Evolutionary conservation across 1,140 invertebrate species (phyloP).

Genomic region (Drosophila subobscura): DNA sequence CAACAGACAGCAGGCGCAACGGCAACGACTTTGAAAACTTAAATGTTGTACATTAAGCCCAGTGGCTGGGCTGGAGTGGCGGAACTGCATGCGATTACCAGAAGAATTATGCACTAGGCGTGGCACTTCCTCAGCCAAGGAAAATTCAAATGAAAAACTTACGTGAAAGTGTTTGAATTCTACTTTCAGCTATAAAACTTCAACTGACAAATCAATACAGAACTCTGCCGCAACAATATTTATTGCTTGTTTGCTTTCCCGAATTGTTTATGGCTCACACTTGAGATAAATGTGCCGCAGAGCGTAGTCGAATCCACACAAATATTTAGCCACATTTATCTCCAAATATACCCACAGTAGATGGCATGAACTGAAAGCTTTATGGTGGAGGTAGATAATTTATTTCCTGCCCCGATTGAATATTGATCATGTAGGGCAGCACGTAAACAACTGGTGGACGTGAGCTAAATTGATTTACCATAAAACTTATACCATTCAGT

Average conservation of each 20-base stretch:
- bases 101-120: too few relatives aligned
- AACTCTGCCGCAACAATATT: too few relatives aligned
- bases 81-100: slow-evolving; percentile 14
- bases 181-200: slow-evolving; percentile 34
- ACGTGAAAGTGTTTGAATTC: too few relatives aligned
- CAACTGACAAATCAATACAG: slow-evolving; percentile 29
- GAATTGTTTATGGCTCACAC: slow-evolving; percentile 40
- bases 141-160: too few relatives aligned
- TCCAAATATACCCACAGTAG: slow-evolving; percentile 6
- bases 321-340: slow-evolving; percentile 7
- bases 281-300: slow-evolving; percentile 55
- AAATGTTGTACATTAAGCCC: slow-evolving; percentile 59
- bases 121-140: too few relatives aligned
- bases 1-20: slow-evolving; percentile 29
- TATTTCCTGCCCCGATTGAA: slow-evolving; percentile 34
- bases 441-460: slow-evolving; percentile 37
- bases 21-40: slow-evolving; percentile 60
- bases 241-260: slow-evolving; percentile 36
- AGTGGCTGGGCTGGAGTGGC: slow-evolving; percentile 13
- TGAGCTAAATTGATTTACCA: slow-evolving; percentile 30
- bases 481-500: slow-evolving; percentile 19
- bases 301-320: slow-evolving; percentile 47
- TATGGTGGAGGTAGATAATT: slow-evolving; percentile 39
- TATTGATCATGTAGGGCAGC: slow-evolving; percentile 44
- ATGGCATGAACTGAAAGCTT: slow-evolving; percentile 27